Base-by-base conservation (phyloP, 2,888 invertebrate genomes). In the Lasioglossum pauxillum region DNA sequence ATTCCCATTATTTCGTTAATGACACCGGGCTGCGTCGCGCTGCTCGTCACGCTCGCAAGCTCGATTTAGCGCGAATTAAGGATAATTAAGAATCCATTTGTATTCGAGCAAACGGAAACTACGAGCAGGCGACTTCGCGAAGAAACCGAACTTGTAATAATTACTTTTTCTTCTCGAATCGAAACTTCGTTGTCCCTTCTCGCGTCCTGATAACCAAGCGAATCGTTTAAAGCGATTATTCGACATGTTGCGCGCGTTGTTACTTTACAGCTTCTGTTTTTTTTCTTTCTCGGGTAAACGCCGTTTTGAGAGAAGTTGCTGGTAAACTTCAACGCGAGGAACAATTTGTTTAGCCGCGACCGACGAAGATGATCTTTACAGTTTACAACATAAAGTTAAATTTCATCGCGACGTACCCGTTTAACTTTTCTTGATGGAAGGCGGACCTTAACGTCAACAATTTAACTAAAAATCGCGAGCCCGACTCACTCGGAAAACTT, bases 1-100 rank as follows among this genome's bases (percentile, higher is more conserved):
- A 91, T 92, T 91, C 88, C 91, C 85, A 92, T 91, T 91, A 90
- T 91, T 91, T 91, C 91, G 88, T 92, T 91, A 91, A 91, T 92
- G 91, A 91, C 90, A 92, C 91, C 90, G 87, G 81, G 85, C 82
- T 83, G 90, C 89, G 81, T 84, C 86, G 86, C 82, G 67, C 81
- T 71, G 86, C 87, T 84, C 90, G 92, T 92, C 90, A 87, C 90
- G 87, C 84, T 90, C 57, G 86, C 82, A 88, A 84, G 91, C 90
- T 88, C 86, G 89, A 91, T 91, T 91, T 92, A 88, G 78, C 76
- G 79, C 91, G 88, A 92, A 92, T 91, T 90, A 88, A 90, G 89
- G 90, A 91, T 92, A 91, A 91, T 92, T 92, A 92, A 91, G 91
- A 92, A 92, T 86, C 85, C 87, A 88, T 88, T 90, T 84, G 90